phyloP scores from a whole-genome alignment of 2,113 vertebrate species.

The Rhinopomastus cyanomelas region DNA sequence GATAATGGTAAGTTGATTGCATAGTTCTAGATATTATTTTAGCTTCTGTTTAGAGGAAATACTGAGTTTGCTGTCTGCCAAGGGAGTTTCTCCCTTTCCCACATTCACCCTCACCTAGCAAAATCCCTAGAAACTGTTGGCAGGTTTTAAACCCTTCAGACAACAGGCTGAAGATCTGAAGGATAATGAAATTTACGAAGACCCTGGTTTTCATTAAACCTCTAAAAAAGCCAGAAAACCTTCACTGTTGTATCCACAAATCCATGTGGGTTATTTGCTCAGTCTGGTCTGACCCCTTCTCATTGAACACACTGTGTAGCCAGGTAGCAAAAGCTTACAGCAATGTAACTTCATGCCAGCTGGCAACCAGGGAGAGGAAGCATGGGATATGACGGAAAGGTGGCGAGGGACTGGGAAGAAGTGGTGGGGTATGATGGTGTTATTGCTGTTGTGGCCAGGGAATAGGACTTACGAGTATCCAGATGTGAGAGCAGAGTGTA shows the following conservation, averaged over 20 bases:
- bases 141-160: neutral
- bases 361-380: neutral
- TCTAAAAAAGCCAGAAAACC: neutral
- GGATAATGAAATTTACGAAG: neutral
- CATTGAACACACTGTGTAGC: fast-evolving
- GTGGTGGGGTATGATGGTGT: fast-evolving
- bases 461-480: neutral
- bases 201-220: neutral
- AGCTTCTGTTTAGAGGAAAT: neutral
- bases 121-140: neutral
- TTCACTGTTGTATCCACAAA: neutral
- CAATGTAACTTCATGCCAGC: neutral
- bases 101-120: neutral
- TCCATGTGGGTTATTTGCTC: neutral
- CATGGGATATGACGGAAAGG: neutral
- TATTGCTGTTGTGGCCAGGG: neutral
- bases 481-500: neutral
- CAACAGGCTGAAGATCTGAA: neutral
- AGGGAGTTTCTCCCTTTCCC: neutral
- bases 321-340: neutral
- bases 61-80: neutral
- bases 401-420: neutral
- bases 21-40: neutral
- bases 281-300: neutral
- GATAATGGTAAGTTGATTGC: neutral